phyloP scores from a whole-genome alignment of 2,888 invertebrate genomes.

The Monoplex corrugatus region DNA sequence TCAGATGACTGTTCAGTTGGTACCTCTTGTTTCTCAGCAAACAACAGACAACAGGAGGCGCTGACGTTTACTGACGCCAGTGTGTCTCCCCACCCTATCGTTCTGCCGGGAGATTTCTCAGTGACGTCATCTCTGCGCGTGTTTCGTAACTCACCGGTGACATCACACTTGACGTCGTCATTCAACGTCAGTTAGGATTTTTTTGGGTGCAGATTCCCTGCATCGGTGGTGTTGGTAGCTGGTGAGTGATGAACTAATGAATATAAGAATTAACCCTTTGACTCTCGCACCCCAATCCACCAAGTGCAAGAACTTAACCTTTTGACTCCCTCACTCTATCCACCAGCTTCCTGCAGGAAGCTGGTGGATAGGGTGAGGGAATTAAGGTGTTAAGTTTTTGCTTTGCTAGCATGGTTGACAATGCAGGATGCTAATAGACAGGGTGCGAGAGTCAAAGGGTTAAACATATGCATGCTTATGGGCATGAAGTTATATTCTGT shows the following conservation, averaged over 20 bases:
- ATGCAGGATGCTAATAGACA: no score
- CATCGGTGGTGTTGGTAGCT: not conserved
- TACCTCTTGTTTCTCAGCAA: not conserved
- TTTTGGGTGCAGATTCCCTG: constrained; percentile 34
- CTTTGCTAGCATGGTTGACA: no score
- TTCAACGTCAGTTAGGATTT: constrained; percentile 22
- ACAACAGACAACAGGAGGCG: not conserved
- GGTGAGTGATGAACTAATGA: constrained; percentile 20
- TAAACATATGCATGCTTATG: no score
- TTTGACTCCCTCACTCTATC: no score
- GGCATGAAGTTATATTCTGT: no score
- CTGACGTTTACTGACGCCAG: not conserved
- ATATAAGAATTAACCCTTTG: no score
- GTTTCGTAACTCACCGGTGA: constrained; percentile 28
- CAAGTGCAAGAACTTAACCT: no score
- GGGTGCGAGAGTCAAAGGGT: no score
- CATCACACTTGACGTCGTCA: constrained; percentile 32
- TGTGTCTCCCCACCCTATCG: constrained; percentile 21
- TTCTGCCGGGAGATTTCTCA: constrained; percentile 31
- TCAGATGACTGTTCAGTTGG: not conserved
- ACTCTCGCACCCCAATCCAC: no score
- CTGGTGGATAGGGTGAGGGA: no score
- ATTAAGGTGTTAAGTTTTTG: no score
- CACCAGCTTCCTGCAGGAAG: no score
- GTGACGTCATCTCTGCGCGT: constrained; percentile 24